A percentile compares a stretch with the other conserved stretches of the same genome.
Evolutionary conservation across 2,797 vertebrate species (phyloP).

Genomic region (Peromyscus melanophrys): DNA sequence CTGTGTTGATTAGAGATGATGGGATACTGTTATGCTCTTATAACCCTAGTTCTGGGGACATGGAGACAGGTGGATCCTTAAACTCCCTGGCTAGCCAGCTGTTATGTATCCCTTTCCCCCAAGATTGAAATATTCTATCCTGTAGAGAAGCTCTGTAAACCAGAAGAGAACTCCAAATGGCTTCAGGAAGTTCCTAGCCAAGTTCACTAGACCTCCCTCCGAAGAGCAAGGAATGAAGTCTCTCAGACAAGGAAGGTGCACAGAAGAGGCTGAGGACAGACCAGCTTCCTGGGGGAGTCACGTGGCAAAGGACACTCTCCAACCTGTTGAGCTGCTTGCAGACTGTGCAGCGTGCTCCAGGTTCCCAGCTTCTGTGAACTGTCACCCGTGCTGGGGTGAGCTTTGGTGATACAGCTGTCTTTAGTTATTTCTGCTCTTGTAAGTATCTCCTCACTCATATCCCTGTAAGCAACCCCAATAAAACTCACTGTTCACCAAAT

Average conservation of each 20-base stretch:
- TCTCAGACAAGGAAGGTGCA: too few species aligned
- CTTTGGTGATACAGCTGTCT: background rate
- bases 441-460: background rate
- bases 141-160: background rate
- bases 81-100: background rate
- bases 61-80: background rate
- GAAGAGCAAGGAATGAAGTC: background rate
- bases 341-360: background rate
- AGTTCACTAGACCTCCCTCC: background rate
- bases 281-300: background rate
- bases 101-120: background rate
- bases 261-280: background rate
- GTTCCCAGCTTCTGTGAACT: background rate
- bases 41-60: background rate
- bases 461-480: background rate
- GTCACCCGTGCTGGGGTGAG: background rate
- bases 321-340: background rate
- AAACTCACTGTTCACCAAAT: background rate
- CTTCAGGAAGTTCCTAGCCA: background rate
- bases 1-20: background rate
- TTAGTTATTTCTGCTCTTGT: background rate
- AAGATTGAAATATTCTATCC: background rate
- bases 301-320: background rate
- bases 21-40: background rate
- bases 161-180: background rate